Base-by-base conservation (phyloP, 2,797 vertebrate species). In the Mycteria americana region DNA sequence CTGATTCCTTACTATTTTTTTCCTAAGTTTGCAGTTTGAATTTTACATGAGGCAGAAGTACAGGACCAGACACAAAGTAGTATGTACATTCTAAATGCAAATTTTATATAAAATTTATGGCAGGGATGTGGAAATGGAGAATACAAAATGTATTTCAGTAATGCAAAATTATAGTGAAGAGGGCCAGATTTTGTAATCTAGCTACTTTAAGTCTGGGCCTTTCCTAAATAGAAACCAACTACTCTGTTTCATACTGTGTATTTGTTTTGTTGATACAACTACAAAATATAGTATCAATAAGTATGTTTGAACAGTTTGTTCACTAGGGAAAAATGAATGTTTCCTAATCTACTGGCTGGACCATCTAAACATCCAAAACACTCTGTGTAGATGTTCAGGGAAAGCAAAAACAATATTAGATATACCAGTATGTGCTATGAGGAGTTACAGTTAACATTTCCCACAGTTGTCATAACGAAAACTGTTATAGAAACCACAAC, bases 401-500 rank as follows among this genome's bases (percentile, higher is more conserved):
- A 83, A 69, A 88, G 27, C 2, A 65, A 83, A 70, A 77, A 3
- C 28, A 59, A 17, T 41, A 54, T 87, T 59, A 78, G n/a, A 25
- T 59, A 90, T 18, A 72, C 12, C 41, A 48, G 16, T 62, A 87
- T 30, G 46, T 78, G 39, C 68, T 84, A 50, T 53, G 63, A 96
- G 59, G 65, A 88, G 39, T 72, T 95, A 63, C 2, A 10, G 57
- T 76, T 75, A 82, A 67, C 12, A 72, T 72, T 97, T 95, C 89
- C 92, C 28, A 84, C n/a, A 88, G 28, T 37, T 89, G 64, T 68
- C 60, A 78, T 54, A 85, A 84, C 8, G 2, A 96, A 96, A 86
- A 95, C 80, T 92, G 84, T 95, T 75, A 95, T 3, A 97, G 89
- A 98, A 97, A 97, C 87, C 85, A 97, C 85, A 96, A 68, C 75